These are phyloP conservation scores for Aquatica leii DNA, from an alignment of 2,888 invertebrate genomes.

Conservation along the genomic window DNA sequence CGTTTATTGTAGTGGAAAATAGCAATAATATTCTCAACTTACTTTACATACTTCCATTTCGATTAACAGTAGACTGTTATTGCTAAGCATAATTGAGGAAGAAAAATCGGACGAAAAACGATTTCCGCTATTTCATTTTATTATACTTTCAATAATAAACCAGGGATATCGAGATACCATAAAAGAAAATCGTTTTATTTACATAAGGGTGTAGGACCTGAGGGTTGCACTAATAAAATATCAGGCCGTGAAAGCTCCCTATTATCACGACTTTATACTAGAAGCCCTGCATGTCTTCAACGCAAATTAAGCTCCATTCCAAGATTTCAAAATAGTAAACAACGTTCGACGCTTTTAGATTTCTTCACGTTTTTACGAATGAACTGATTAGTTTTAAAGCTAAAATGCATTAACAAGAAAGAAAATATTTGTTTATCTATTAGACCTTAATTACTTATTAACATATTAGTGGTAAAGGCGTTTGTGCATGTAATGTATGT, in stretches of 20 bases:
- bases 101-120: neutral
- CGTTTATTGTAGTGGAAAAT: constrained; percentile 30
- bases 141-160: constrained; percentile 34
- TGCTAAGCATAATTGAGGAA: no score
- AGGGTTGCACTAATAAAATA: constrained; percentile 41
- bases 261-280: constrained; percentile 47
- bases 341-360: constrained; percentile 14
- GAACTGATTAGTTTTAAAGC: constrained; percentile 7
- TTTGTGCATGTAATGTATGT: neutral
- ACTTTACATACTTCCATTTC: no score
- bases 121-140: constrained; percentile 16
- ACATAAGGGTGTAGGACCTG: constrained; percentile 48
- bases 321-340: constrained; percentile 46
- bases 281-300: constrained; percentile 44
- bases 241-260: constrained; percentile 44
- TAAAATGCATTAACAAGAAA: neutral
- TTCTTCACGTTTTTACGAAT: constrained; percentile 5
- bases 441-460: neutral
- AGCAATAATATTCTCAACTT: constrained; percentile 14
- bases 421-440: neutral
- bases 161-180: constrained; percentile 48
- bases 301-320: constrained; percentile 47
- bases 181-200: constrained; percentile 57
- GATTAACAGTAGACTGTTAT: no score
- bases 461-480: neutral